Evolutionary conservation across 2,888 invertebrate species (phyloP), one percentile per base, ranked within the genome.

Genomic region (Carcina quercana): DNA sequence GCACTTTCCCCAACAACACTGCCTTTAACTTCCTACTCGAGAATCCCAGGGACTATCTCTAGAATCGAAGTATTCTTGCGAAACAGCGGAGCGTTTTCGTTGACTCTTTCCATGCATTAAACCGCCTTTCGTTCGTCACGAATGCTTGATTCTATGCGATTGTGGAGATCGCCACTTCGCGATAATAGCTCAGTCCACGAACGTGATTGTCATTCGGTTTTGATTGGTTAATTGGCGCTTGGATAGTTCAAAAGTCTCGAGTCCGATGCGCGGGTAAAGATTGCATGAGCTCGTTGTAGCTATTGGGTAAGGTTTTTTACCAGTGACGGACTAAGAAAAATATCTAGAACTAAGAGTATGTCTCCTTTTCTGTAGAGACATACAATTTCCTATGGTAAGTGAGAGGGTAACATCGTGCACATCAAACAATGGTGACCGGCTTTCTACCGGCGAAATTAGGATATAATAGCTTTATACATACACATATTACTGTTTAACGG

Each of bases 31-130:
- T 60, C 59, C 59, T 59, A 29, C 28, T 46, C 15, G 30, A 32
- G 32, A 49, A 53, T 51, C 47, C 34, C 37, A 34, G 36, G 30
- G 37, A 32, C 37, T 38, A 32, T 38, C 34, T 31, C 34, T 24
- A n/a, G n/a, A n/a, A n/a, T 21, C 25, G 35, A 29, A 38, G 50
- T 58, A 61, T 52, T 42, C 37, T 60, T 58, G 40, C 47, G 55
- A 57, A 51, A 56, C 43, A 29, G 29, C 39, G 28, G 34, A 34
- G 20, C 38, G 44, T 48, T 52, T 50, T 58, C 48, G 45, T 50
- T 39, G 35, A 35, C 52, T 51, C 45, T 61, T 62, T 62, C 52
- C 62, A 61, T 50, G 50, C 62, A 53, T 57, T 53, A 49, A 40
- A 34, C 28, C 35, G 31, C 45, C 47, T 50, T 54, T 45, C 47